These are phyloP conservation scores for Eulemur coronatus DNA, from an alignment of 2,797 vertebrate genomes.

Conservation along the genomic window DNA sequence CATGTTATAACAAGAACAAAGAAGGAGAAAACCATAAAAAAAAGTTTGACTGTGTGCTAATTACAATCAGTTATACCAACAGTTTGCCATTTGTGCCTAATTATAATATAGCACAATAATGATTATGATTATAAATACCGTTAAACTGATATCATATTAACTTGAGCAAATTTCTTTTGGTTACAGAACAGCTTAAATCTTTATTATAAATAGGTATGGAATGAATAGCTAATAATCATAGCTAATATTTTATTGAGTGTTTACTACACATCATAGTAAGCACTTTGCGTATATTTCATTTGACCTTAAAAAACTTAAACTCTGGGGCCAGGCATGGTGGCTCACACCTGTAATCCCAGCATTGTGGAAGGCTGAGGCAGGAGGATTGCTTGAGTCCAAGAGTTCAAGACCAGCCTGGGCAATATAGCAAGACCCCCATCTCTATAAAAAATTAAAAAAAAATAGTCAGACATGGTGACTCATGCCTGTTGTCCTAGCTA, in stretches of 20 bases:
- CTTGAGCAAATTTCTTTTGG: constrained; percentile 68
- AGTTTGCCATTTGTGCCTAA: constrained; percentile 71
- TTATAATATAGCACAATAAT: constrained; percentile 69
- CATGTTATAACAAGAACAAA: constrained; percentile 58
- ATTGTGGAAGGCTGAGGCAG: not conserved
- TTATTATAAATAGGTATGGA: constrained; percentile 62
- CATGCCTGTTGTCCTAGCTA: not conserved
- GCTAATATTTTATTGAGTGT: constrained; percentile 69
- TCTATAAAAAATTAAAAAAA: not conserved
- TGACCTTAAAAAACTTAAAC: not conserved
- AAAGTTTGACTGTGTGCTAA: constrained; percentile 46
- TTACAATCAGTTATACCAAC: constrained; percentile 65
- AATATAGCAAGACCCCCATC: not conserved
- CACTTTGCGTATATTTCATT: constrained; percentile 48
- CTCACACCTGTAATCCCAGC: not conserved
- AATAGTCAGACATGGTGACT: not conserved
- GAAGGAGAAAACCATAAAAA: constrained; percentile 38
- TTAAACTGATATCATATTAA: constrained; percentile 64
- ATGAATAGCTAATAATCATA: constrained; percentile 60
- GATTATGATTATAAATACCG: constrained; percentile 71
- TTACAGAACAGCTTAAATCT: constrained; percentile 54
- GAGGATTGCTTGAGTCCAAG: not conserved
- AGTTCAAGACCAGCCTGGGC: not conserved
- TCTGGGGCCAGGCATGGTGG: not conserved
- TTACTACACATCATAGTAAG: constrained; percentile 56